These are phyloP conservation scores for Morpho helenor DNA, from an alignment of 2,888 invertebrate species.

Conservation along the genomic window DNA sequence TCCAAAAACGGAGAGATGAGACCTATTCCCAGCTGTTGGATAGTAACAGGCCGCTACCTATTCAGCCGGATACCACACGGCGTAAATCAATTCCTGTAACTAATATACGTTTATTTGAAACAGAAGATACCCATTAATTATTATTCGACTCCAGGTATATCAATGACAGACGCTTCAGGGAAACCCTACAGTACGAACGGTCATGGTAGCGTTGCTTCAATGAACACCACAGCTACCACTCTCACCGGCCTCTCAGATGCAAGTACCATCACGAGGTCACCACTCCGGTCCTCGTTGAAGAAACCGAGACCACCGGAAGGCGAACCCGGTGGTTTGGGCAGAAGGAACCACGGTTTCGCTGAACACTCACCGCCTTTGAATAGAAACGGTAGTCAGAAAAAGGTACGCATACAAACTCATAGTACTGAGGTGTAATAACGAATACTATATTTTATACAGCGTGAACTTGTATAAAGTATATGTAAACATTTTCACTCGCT, in stretches of 20 bases:
- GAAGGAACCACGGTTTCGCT: conserved; percentile 91
- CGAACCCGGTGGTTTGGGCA: conserved; percentile 82
- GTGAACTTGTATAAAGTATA: too few relatives aligned
- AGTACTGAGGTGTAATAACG: conserved; percentile 88
- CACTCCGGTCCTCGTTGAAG: conserved; percentile 87
- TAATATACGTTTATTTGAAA: too few relatives aligned
- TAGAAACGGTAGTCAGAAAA: conserved; percentile 92
- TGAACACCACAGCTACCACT: conserved; percentile 85
- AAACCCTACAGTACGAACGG: conserved; percentile 86
- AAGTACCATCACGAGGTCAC: conserved; percentile 66
- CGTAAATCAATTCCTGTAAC: too few relatives aligned
- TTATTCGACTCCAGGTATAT: conserved; percentile 75
- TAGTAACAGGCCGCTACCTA: too few relatives aligned
- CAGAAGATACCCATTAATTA: too few relatives aligned
- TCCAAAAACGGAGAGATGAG: too few relatives aligned
- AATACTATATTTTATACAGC: neutral
- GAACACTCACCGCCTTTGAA: conserved; percentile 91
- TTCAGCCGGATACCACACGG: too few relatives aligned
- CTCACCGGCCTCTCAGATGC: conserved; percentile 78
- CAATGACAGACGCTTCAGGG: conserved; percentile 93
- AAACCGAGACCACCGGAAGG: conserved; percentile 83
- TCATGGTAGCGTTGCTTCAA: conserved; percentile 85
- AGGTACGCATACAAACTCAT: conserved; percentile 94
- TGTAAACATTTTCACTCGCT: too few relatives aligned
- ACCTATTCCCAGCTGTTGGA: too few relatives aligned